A percentile compares a stretch with the other conserved stretches of the same genome.
These are phyloP conservation scores for Desmophyllum pertusum DNA, from an alignment of 92 coral and sea anemone genomes.

Conservation along the genomic window DNA sequence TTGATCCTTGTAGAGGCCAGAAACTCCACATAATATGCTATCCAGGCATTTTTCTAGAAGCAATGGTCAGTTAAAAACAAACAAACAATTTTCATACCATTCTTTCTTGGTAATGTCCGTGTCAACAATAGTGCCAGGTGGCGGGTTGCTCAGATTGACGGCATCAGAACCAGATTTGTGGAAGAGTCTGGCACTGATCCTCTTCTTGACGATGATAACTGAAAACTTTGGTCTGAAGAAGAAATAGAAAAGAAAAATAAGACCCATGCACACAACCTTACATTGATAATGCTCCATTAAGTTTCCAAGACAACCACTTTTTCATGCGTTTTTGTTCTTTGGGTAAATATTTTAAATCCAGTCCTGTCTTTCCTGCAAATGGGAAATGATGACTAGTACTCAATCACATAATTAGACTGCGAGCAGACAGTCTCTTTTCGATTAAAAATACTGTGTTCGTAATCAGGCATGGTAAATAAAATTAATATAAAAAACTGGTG, in stretches of 20 bases:
- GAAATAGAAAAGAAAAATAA: neutral
- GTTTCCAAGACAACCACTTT: too few species aligned
- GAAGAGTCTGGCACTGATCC: slow-evolving; percentile 86
- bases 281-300: too few species aligned
- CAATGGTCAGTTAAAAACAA: neutral
- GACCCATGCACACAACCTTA: neutral
- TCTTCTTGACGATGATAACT: slow-evolving; percentile 87
- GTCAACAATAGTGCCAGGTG: slow-evolving; percentile 94
- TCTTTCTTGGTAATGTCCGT: slow-evolving; percentile 79
- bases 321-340: too few species aligned
- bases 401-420: too few species aligned
- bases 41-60: neutral
- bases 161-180: slow-evolving; percentile 33
- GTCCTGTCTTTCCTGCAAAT: too few species aligned
- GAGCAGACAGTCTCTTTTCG: too few species aligned
- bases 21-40: neutral
- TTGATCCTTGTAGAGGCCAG: neutral
- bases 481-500: too few species aligned
- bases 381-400: too few species aligned
- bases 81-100: slow-evolving; percentile 65
- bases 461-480: too few species aligned
- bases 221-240: slow-evolving; percentile 85
- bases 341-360: too few species aligned
- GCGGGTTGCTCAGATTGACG: slow-evolving; percentile 72
- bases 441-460: too few species aligned